Base-by-base conservation (phyloP, 2,888 invertebrate genomes). In the Pteria penguin region DNA sequence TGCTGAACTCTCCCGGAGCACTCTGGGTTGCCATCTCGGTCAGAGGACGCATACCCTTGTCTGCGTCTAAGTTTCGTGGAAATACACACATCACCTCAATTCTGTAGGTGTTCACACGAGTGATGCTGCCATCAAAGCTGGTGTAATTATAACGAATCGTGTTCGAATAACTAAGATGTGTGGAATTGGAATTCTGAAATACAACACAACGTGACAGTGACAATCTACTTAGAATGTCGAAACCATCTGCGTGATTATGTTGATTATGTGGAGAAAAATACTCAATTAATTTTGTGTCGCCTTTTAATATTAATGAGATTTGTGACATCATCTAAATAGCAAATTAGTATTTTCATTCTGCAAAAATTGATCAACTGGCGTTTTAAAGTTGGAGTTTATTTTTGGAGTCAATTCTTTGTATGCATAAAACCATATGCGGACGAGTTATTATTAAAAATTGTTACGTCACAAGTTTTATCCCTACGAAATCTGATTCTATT, bases 101-200 rank as follows among this genome's bases (percentile, higher is more conserved):
- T 70, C 84, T 76, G 82, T 88, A 90, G 0, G 83, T 83, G 76
- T 88, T 88, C 2, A 81, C 79, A 11, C 87, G 75, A 22, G 85
- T 86, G 55, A 89, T 86, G 31, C 75, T 27, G 5, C 82, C 84
- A 11, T 75, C 73, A 3, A 70, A 71, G 0, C 77, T 63, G 0
- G 90, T 88, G 27, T 83, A 84, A 31, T 86, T 84, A 60, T 88
- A 86, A 29, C 79, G 72, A 29, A 89, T 77, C 4, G 78, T 78
- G 65, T 87, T 90, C 31, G 72, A 78, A 80, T 91, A 91, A 24
- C 86, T 80, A 31, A 90, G 87, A 76, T 89, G 88, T 0, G 89
- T 87, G 0, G 60, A 72, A 71, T 91, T 91, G 24, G 77, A 68
- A 90, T 91, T 84, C 33, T 84, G 81, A 72, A 27, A 27, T 63